Base-by-base conservation (phyloP, 2,797 vertebrate genomes). In the Mallotus villosus region DNA sequence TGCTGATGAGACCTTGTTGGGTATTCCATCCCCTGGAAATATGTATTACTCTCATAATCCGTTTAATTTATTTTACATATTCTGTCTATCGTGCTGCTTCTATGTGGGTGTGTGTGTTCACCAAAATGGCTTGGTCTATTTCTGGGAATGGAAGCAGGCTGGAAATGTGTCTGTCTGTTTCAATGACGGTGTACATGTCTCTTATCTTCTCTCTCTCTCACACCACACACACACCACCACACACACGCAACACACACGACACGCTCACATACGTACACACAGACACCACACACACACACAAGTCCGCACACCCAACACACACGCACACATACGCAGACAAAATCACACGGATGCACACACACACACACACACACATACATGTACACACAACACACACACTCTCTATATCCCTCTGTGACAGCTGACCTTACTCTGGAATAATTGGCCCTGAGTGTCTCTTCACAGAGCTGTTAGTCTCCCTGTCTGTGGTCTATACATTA, bases 371-470 rank as follows among this genome's bases (percentile, higher is more conserved):
- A 19, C 25, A 25, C 27, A 29, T 22, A 61, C 0, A 61, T 12
- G 17, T 27, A 63, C 22, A 63, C 16, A 63, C 2, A 29, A 68
- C 24, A 68, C 0, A 67, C 65, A 67, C 2, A 34, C 51, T 11
- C 5, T 7, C 6, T 63, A 37, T 37, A 29, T 22, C 49, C 25
- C 25, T 17, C 55, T 59, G 24, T 22, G 63, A 66, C 70, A 59
- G 70, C 12, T 72, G 63, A 73, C 71, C 71, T 61, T 73, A 34
- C 37, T 2, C 64, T 27, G 17, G 37, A 67, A 73, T 60, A 60
- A 67, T 61, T 67, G 46, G 37, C 57, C 71, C 58, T 70, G 25
- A 60, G n/a, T 64, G n/a, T 49, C 19, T 49, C 27, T 53, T 67
- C 64, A 34, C 55, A 32, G 17, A 6, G 55, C 64, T 16, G 32